phyloP scores from a whole-genome alignment of 2,113 vertebrate species.

The Hiodon tergisus region DNA sequence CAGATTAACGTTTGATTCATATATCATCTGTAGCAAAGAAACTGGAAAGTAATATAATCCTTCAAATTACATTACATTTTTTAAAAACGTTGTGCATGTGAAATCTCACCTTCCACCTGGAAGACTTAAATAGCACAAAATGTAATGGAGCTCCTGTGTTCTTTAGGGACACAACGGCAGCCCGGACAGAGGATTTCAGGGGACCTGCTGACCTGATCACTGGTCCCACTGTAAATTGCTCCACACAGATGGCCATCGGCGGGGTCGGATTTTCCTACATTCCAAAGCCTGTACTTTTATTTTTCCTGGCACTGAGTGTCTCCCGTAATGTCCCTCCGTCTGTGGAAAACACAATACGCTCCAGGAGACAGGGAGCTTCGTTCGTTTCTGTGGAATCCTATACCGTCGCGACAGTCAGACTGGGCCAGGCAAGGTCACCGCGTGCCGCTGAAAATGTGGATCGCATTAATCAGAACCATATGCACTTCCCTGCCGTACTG shows the following conservation, averaged over 20 bases:
- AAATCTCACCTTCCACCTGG: not conserved
- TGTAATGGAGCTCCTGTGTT: not conserved
- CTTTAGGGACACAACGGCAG: not conserved
- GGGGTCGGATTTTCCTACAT: conserved; percentile 46
- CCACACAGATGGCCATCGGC: conserved; percentile 30
- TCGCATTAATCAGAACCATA: conserved; percentile 65
- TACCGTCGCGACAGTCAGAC: conserved; percentile 46
- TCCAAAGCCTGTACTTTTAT: conserved; percentile 45
- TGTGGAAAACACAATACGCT: conserved; percentile 51
- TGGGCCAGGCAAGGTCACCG: conserved; percentile 42
- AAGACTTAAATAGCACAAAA: not conserved
- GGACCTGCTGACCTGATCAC: not conserved
- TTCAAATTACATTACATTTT: no score
- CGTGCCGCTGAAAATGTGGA: conserved; percentile 52
- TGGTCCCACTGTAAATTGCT: conserved; percentile 14
- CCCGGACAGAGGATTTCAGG: not conserved
- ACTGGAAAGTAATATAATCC: no score
- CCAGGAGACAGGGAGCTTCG: conserved; percentile 47
- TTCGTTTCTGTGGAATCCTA: conserved; percentile 60
- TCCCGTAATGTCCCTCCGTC: conserved; percentile 45
- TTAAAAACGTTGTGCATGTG: no score
- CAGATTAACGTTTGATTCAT: no score
- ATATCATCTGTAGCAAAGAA: no score
- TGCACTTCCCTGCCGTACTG: conserved; percentile 51
- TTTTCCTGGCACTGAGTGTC: conserved; percentile 51